Base-by-base conservation (phyloP, 2,113 vertebrate genomes). In the Notarius lentiginosus region DNA sequence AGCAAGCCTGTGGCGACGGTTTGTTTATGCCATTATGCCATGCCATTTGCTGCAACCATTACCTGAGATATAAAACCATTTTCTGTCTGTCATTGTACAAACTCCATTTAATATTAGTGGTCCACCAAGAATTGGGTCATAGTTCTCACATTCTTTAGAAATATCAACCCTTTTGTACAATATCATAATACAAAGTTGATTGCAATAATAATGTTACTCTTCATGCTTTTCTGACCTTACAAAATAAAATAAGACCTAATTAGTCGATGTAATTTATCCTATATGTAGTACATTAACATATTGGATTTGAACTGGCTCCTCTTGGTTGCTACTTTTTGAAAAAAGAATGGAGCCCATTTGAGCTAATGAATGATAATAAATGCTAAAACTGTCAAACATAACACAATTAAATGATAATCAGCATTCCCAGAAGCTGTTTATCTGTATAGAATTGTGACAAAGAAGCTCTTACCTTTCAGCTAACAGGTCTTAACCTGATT, bases 331-430 rank as follows among this genome's bases (percentile, higher is more conserved):
- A 34, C 51, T 55, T 60, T 65, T 10, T 55, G 41, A 34, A 61
- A 22, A n/a, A 30, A 61, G 22, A 65, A 65, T 11, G 17, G 17
- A 85, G 30, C 6, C 30, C 20, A 10, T 34, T 70, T 22, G 24
- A 61, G 84, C 56, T 61, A 77, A 27, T 49, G 22, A 76, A 76
- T 89, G 30, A 60, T 83, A 61, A 79, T 79, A n/a, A 86, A 61
- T 72, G 70, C 47, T 58, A 87, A 76, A 76, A 51, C 47, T n/a
- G 47, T 76, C 47, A 84, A 83, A 83, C 66, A 84, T 65, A 87
- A 61, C 49, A 68, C 79, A 83, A 89, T 56, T 30, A 84, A 87
- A 65, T 73, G 77, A 79, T 47, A 80, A 84, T 79, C 75, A 79
- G 14, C 66, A 56, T 53, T 55, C 80, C 41, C 41, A 17, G 60